phyloP scores from a whole-genome alignment of 1,140 invertebrate genomes.

The Paraescarpia echinospica region DNA sequence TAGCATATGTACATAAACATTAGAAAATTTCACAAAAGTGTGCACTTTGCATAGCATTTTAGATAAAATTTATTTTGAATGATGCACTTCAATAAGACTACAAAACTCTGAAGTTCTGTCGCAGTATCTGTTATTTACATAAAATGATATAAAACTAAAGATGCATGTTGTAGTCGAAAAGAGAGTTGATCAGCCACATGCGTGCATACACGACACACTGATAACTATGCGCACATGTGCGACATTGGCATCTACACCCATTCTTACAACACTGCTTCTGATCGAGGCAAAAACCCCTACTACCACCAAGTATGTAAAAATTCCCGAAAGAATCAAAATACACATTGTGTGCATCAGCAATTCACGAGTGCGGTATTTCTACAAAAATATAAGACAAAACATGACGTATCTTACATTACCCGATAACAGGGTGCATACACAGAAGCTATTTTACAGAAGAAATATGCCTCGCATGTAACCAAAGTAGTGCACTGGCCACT shows the following conservation, averaged over 20 bases:
- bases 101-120: neutral
- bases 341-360: neutral
- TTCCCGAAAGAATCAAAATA: slow-evolving; percentile 1
- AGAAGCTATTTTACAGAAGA: slow-evolving; percentile 1
- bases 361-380: neutral
- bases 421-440: neutral
- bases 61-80: neutral
- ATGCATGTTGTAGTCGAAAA: neutral
- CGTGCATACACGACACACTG: too few species aligned
- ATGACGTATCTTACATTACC: neutral
- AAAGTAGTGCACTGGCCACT: neutral
- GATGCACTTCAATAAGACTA: neutral
- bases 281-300: neutral
- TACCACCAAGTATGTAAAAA: slow-evolving; percentile 6
- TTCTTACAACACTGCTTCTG: neutral
- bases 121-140: neutral
- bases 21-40: neutral
- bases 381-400: neutral
- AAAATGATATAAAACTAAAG: slow-evolving; percentile 1
- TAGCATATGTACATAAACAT: neutral
- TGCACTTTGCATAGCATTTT: slow-evolving; percentile 5
- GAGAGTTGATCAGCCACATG: neutral
- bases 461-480: neutral
- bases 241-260: neutral
- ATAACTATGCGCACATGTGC: too few species aligned